phyloP scores from a whole-genome alignment of 2,888 invertebrate genomes.

The Chelonus formosanus region DNA sequence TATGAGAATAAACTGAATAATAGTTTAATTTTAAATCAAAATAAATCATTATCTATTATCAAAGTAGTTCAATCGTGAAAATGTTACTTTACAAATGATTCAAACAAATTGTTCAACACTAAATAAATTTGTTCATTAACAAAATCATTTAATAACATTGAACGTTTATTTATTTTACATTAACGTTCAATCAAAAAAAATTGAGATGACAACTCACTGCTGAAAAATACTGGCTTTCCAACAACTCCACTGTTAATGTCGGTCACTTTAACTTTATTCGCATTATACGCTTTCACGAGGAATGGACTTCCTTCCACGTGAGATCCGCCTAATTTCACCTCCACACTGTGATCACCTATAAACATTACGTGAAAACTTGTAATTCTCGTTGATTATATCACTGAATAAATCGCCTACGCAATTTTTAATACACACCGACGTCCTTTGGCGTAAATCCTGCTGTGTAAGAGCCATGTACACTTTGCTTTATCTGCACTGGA shows the following conservation, averaged over 20 bases:
- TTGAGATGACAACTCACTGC: constrained; percentile 71
- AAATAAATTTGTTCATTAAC: too few relatives aligned
- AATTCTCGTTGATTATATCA: constrained; percentile 9
- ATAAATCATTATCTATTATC: too few relatives aligned
- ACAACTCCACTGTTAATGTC: constrained; percentile 91
- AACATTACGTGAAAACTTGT: not conserved
- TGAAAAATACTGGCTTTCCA: constrained; percentile 92
- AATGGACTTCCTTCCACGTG: constrained; percentile 96
- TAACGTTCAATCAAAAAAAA: not conserved
- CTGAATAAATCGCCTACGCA: not conserved
- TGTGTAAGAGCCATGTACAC: constrained; percentile 79
- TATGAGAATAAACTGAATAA: too few relatives aligned
- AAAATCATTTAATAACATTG: too few relatives aligned
- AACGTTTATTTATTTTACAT: too few relatives aligned
- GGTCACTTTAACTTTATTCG: constrained; percentile 91
- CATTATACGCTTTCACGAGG: constrained; percentile 94
- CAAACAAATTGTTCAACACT: too few relatives aligned
- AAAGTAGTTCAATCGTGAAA: too few relatives aligned
- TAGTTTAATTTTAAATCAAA: too few relatives aligned
- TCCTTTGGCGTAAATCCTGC: constrained; percentile 90
- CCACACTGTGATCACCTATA: constrained; percentile 86
- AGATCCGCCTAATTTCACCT: constrained; percentile 76
- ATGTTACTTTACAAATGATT: too few relatives aligned
- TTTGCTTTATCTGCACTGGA: constrained; percentile 85
- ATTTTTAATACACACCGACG: constrained; percentile 72